Evolutionary conservation across 2,888 invertebrate genomes (phyloP), one percentile per base, ranked within the genome.

Genomic region (Stratiomys singularior): DNA sequence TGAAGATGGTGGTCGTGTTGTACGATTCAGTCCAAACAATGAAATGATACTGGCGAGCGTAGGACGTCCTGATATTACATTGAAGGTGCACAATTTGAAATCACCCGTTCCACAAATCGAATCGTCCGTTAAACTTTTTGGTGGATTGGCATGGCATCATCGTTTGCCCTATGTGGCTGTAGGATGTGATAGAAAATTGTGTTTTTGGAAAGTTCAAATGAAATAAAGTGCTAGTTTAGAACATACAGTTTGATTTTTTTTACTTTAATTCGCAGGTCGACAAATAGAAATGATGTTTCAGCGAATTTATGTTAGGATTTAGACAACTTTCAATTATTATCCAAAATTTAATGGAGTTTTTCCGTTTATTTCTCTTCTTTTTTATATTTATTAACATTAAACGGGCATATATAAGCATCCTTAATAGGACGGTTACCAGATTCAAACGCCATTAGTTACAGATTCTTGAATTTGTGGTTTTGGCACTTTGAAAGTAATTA

Each of bases 1-100:
- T 82, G 88, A 90, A 28, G 91, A 92, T 83, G 91, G 92, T 60
- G 92, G 92, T 0, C 88, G 89, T 15, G 82, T 86, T 47, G 87
- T 93, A 1, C 89, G 89, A 78, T 92, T 92, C 85, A 90, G 91
- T 11, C 90, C 90, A 4, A 88, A 89, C 80, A 90, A 90, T 72
- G 92, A 92, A 80, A 86, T 90, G 80, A 87, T 93, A 0, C 85
- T 93, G 21, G 93, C 93, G 0, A 91, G 91, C 30, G 88, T 92
- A 66, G 93, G 93, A 11, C 88, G 90, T 67, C 91, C 93, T 0
- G 91, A 92, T 80, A 89, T 90, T 78, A 89, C 90, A 25, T 84
- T 94, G 4, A 93, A 92, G 86, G 90, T 94, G 0, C 89, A 90
- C 60, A 90, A 89, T 82, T 87, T 89, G 67, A 90, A 88, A 83